Conservation (phyloP, 1,140 invertebrate genomes). For the Solen grandis region DNA sequence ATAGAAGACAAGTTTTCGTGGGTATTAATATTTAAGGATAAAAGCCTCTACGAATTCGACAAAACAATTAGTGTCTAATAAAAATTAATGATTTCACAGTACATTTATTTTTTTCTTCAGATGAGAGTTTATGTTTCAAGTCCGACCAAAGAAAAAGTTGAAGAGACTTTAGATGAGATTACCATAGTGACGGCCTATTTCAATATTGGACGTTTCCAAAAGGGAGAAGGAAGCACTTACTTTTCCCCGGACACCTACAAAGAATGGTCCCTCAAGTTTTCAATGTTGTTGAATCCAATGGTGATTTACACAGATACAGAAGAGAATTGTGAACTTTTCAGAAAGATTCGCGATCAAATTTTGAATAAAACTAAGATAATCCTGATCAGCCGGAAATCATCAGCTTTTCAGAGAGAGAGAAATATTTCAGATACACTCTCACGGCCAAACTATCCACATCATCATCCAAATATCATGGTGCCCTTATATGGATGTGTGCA, state of each 20-base stretch:
- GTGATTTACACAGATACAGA: slow-evolving; percentile 66
- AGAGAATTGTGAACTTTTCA: slow-evolving; percentile 48
- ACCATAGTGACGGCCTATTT: slow-evolving; percentile 73
- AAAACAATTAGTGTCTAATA: too few relatives aligned
- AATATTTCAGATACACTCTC: slow-evolving; percentile 60
- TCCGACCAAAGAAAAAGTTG: too few relatives aligned
- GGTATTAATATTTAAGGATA: too few relatives aligned
- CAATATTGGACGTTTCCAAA: slow-evolving; percentile 66
- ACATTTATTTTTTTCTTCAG: too few relatives aligned
- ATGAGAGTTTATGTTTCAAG: too few relatives aligned
- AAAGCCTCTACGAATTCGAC: too few relatives aligned
- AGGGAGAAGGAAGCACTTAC: slow-evolving; percentile 33
- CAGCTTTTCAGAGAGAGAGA: slow-evolving; percentile 64
- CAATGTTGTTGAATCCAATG: slow-evolving; percentile 57
- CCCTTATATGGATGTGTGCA: slow-evolving; percentile 65
- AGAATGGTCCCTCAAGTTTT: slow-evolving; percentile 58
- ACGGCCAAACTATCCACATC: slow-evolving; percentile 63
- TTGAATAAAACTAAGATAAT: slow-evolving; percentile 60
- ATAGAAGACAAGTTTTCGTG: too few relatives aligned
- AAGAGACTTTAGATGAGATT: too few relatives aligned
- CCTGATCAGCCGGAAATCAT: slow-evolving; percentile 39
- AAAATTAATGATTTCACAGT: too few relatives aligned
- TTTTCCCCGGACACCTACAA: slow-evolving; percentile 47
- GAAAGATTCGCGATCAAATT: slow-evolving; percentile 43
- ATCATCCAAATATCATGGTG: slow-evolving; percentile 65